Evolutionary conservation across 2,888 invertebrate genomes (phyloP).

Genomic region (Pocota personata): DNA sequence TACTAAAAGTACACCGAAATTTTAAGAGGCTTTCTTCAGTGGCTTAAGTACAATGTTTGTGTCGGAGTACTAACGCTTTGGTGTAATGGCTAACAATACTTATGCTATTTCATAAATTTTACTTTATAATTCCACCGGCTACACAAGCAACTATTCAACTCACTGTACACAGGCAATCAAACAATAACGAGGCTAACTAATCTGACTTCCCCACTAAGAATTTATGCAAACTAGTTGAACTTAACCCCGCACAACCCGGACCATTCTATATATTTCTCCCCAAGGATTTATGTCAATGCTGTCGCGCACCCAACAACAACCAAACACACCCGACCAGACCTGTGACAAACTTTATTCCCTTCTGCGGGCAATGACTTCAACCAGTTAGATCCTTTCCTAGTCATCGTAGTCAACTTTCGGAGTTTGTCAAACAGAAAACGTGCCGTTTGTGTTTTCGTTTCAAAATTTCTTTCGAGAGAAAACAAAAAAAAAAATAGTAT

Average conservation of each 20-base stretch:
- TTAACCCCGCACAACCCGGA: constrained; percentile 15
- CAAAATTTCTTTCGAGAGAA: neutral
- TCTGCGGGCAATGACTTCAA: constrained; percentile 62
- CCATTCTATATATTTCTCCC: neutral
- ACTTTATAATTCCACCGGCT: no score
- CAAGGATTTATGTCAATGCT: constrained; percentile 31
- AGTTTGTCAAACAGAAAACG: constrained; percentile 63
- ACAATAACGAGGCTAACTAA: neutral
- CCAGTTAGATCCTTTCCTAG: constrained; percentile 12
- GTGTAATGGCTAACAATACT: no score
- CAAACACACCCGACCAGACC: constrained; percentile 43
- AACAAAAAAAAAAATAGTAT: neutral
- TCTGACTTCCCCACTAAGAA: constrained; percentile 1
- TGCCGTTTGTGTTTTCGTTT: constrained; percentile 7
- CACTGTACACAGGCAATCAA: constrained; percentile 4
- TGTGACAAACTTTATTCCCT: constrained; percentile 47
- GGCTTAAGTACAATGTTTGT: no score
- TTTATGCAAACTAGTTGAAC: constrained; percentile 69
- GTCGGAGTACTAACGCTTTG: no score
- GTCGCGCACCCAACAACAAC: constrained; percentile 34
- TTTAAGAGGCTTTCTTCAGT: no score
- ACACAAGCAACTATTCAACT: neutral
- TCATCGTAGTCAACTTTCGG: constrained; percentile 49
- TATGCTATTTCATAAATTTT: no score
- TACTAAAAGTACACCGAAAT: no score